Percentiles rank a stretch among this genome's conserved stretches.
These are phyloP conservation scores for Erythrocercus mccallii DNA, from an alignment of 2,113 vertebrate genomes.

Conservation along the genomic window DNA sequence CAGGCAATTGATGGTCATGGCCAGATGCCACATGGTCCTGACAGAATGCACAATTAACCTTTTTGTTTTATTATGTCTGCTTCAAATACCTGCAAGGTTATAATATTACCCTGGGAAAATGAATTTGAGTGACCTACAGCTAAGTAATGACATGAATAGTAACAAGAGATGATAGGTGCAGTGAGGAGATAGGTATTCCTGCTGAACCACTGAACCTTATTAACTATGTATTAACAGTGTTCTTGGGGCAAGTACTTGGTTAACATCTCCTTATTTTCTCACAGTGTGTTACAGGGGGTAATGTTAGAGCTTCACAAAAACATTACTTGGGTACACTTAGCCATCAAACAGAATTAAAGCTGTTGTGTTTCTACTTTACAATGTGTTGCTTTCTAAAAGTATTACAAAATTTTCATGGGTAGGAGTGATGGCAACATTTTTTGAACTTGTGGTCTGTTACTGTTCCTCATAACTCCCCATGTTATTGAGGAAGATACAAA, in stretches of 20 bases:
- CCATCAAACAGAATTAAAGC: not conserved
- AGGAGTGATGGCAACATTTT: not conserved
- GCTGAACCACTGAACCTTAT: not conserved
- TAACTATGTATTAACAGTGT: not conserved
- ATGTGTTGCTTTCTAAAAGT: not conserved
- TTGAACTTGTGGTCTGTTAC: not conserved
- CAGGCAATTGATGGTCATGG: conserved; percentile 40
- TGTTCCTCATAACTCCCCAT: not conserved
- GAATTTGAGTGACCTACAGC: conserved; percentile 37
- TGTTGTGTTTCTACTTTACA: not conserved
- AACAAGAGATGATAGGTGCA: conserved; percentile 28
- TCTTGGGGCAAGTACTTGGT: not conserved
- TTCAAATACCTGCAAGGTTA: conserved; percentile 47
- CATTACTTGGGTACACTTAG: not conserved
- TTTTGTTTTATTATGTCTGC: conserved; percentile 64
- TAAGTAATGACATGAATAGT: conserved; percentile 43
- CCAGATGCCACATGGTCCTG: conserved; percentile 39
- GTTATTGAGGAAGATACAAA: not conserved
- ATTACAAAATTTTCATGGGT: not conserved
- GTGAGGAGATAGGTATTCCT: not conserved
- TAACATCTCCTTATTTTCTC: not conserved
- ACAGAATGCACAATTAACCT: conserved; percentile 71
- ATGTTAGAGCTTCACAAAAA: not conserved
- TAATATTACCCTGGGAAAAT: conserved; percentile 37
- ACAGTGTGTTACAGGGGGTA: not conserved